These are phyloP conservation scores for Sphaeridia pumilis DNA, from an alignment of 2,888 invertebrate species.

Conservation along the genomic window DNA sequence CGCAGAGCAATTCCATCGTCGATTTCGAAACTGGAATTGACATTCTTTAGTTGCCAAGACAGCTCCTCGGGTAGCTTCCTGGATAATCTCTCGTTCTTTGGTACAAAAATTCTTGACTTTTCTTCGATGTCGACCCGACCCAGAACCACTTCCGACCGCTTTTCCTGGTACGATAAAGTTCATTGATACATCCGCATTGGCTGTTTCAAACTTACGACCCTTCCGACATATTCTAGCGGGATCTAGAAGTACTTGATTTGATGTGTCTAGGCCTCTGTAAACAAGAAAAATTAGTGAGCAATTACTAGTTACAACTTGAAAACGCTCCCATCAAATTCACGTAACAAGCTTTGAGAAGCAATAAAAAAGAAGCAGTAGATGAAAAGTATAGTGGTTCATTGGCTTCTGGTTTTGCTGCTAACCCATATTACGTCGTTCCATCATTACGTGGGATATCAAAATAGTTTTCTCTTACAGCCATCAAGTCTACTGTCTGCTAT, in stretches of 20 bases:
- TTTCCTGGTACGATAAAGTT: constrained; percentile 52
- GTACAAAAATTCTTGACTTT: constrained; percentile 48
- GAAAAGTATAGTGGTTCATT: too few relatives aligned
- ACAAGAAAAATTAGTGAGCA: background rate
- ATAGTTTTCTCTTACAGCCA: too few relatives aligned
- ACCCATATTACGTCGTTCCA: too few relatives aligned
- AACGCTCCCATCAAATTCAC: too few relatives aligned
- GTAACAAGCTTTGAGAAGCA: too few relatives aligned
- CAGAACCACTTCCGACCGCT: constrained; percentile 41
- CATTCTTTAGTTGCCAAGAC: constrained; percentile 73
- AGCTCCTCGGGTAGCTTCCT: constrained; percentile 73
- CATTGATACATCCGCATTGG: constrained; percentile 26
- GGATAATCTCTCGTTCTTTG: constrained; percentile 66
- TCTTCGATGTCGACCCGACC: constrained; percentile 37
- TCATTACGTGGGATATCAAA: too few relatives aligned
- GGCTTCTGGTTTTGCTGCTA: too few relatives aligned
- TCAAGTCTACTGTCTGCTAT: too few relatives aligned
- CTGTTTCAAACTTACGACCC: constrained; percentile 58
- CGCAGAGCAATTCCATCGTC: constrained; percentile 82
- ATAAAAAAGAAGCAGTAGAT: too few relatives aligned
- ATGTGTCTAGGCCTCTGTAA: constrained; percentile 23
- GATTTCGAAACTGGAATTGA: constrained; percentile 70
- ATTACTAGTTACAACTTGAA: too few relatives aligned
- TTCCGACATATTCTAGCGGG: constrained; percentile 80
- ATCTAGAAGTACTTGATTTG: constrained; percentile 76